These are phyloP conservation scores for Perccottus glenii DNA, from an alignment of 2,113 vertebrate species.

Conservation along the genomic window DNA sequence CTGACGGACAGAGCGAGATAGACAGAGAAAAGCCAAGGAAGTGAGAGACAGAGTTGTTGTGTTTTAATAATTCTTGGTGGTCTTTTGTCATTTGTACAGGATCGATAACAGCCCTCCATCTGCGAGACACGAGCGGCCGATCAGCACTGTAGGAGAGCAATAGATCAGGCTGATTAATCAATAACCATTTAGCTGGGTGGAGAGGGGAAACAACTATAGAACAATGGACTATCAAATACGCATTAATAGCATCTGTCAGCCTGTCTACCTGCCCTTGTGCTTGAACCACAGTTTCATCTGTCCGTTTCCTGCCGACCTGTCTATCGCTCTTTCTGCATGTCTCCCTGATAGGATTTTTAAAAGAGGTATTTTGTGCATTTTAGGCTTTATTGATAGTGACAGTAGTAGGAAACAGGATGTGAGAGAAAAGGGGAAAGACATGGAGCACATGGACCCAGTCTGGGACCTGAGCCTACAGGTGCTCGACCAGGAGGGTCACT, in stretches of 20 bases:
- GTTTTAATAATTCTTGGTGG: constrained; percentile 78
- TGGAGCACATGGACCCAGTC: too few species aligned
- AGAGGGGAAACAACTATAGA: constrained; percentile 74
- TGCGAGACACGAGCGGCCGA: constrained; percentile 65
- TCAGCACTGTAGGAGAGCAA: constrained; percentile 66
- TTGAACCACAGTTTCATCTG: constrained; percentile 41
- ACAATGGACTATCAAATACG: constrained; percentile 73
- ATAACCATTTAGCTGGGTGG: constrained; percentile 76
- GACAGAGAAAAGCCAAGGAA: constrained; percentile 10
- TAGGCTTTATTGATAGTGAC: too few species aligned
- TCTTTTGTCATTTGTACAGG: constrained; percentile 68
- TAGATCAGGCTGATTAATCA: constrained; percentile 78
- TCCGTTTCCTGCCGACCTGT: constrained; percentile 31
- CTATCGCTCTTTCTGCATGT: constrained; percentile 3
- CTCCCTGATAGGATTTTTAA: neutral
- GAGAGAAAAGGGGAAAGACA: too few species aligned
- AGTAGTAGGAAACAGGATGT: too few species aligned
- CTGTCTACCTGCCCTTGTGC: constrained; percentile 54
- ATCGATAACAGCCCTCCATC: constrained; percentile 67
- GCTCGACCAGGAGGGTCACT: too few species aligned
- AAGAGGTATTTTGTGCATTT: too few species aligned
- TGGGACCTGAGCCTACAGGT: too few species aligned
- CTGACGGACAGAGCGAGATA: constrained; percentile 10
- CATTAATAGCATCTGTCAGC: constrained; percentile 67
- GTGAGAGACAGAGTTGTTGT: constrained; percentile 52